Conservation (phyloP, 37 sponge, comb jelly and placozoan species). For the Crambe crambe region DNA sequence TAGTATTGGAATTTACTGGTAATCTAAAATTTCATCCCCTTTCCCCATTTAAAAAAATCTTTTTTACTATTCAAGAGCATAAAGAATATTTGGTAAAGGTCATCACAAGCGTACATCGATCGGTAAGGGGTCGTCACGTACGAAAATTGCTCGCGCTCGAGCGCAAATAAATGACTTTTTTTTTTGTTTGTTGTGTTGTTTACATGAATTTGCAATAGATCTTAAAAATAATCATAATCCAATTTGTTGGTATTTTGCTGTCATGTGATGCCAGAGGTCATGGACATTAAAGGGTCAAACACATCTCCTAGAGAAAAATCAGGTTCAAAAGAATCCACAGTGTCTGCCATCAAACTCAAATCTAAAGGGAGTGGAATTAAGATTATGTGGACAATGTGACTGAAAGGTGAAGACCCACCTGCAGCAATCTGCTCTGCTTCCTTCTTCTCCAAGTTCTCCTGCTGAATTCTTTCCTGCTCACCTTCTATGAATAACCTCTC, state of each 20-base stretch:
- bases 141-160: too few species aligned
- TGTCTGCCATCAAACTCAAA: constrained; percentile 37
- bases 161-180: too few species aligned
- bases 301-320: constrained; percentile 45
- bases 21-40: too few species aligned
- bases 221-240: not conserved
- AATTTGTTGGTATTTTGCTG: not conserved
- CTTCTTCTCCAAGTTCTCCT: constrained; percentile 45
- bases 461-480: constrained; percentile 42
- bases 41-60: too few species aligned
- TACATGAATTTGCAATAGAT: not conserved
- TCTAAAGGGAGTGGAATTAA: constrained; percentile 13
- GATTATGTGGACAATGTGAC: not conserved
- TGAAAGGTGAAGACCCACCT: not conserved
- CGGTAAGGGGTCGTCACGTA: too few species aligned
- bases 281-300: constrained; percentile 18
- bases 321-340: constrained; percentile 26
- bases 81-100: too few species aligned
- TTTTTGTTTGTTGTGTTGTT: too few species aligned
- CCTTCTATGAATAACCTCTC: constrained; percentile 39
- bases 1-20: too few species aligned
- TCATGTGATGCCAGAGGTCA: constrained; percentile 46
- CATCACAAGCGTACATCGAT: too few species aligned
- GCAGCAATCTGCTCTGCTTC: constrained; percentile 50
- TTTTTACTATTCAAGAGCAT: too few species aligned